A percentile compares a stretch with the other conserved stretches of the same genome.
phyloP scores from a whole-genome alignment of 2,888 invertebrate genomes.

The Neoscelio sp. region DNA sequence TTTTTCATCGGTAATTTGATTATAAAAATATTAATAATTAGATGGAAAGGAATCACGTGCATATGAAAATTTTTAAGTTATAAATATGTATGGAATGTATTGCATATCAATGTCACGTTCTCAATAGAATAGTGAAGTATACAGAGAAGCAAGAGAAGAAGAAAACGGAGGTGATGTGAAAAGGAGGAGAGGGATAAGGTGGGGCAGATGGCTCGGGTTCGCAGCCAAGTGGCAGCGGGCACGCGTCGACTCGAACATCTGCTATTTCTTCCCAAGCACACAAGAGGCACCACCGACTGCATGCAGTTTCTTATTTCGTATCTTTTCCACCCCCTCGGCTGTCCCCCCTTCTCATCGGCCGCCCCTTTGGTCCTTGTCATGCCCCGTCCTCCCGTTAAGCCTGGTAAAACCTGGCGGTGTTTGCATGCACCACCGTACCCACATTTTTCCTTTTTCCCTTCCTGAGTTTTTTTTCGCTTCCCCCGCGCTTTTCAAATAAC shows the following conservation, averaged over 20 bases:
- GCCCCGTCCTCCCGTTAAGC: not conserved
- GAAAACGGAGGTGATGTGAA: slow-evolving; percentile 66
- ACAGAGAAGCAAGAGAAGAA: slow-evolving; percentile 51
- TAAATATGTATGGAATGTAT: slow-evolving; percentile 45
- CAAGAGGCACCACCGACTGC: slow-evolving; percentile 73
- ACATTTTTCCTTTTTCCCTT: slow-evolving; percentile 1
- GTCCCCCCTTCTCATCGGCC: slow-evolving; percentile 39
- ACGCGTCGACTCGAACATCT: slow-evolving; percentile 82
- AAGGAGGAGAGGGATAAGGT: slow-evolving; percentile 71
- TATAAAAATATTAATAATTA: no score
- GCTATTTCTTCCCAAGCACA: slow-evolving; percentile 77
- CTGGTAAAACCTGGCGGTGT: slow-evolving; percentile 21
- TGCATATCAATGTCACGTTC: slow-evolving; percentile 63
- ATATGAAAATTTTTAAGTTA: slow-evolving; percentile 14
- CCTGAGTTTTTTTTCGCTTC: not conserved
- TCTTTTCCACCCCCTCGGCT: slow-evolving; percentile 71
- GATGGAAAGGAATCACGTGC: no score
- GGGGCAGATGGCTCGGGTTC: slow-evolving; percentile 79
- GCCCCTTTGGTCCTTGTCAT: no score
- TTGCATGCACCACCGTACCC: no score
- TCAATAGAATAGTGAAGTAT: slow-evolving; percentile 56
- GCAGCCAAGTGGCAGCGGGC: slow-evolving; percentile 83
- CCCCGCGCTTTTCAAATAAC: not conserved
- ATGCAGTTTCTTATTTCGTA: slow-evolving; percentile 76
- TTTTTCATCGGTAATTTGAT: no score